These are phyloP conservation scores for Syrmaticus mikado DNA, from an alignment of 2,113 vertebrate genomes.

Conservation along the genomic window DNA sequence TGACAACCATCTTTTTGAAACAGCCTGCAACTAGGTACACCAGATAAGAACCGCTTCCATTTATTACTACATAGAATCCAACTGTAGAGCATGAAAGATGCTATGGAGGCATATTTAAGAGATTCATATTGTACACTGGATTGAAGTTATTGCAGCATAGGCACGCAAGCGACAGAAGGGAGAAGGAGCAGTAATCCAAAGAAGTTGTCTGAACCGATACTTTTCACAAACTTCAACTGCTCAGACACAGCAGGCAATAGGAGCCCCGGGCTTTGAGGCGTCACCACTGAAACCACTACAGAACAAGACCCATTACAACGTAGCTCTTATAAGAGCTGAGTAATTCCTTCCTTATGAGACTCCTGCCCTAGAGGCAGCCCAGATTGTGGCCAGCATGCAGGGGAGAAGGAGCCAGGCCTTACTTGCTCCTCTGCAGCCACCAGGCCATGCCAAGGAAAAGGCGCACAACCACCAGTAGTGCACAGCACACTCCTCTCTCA, in stretches of 20 bases:
- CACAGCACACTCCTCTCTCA: fast-evolving
- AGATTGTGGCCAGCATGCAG: not conserved
- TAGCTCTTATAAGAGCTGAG: not conserved
- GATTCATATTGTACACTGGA: not conserved
- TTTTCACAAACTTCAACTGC: not conserved
- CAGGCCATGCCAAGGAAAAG: fast-evolving
- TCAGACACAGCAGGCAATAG: not conserved
- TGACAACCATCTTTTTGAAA: conserved; percentile 39
- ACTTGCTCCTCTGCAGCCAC: not conserved
- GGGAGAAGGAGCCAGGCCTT: not conserved
- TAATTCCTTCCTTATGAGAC: not conserved
- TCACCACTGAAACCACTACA: not conserved
- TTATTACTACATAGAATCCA: conserved; percentile 16
- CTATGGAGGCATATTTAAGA: not conserved
- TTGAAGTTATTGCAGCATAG: not conserved
- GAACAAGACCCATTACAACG: not conserved
- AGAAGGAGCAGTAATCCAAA: not conserved
- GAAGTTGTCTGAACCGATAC: not conserved
- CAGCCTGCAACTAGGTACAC: not conserved
- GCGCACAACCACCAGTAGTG: not conserved
- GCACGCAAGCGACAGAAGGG: not conserved
- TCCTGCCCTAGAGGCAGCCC: not conserved
- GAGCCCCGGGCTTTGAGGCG: not conserved
- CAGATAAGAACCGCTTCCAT: conserved; percentile 40
- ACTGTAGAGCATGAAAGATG: conserved; percentile 17